Percentiles rank a stretch among this genome's conserved stretches.
Evolutionary conservation across 2,888 invertebrate species (phyloP).

Genomic region (Itoplectis maculator): DNA sequence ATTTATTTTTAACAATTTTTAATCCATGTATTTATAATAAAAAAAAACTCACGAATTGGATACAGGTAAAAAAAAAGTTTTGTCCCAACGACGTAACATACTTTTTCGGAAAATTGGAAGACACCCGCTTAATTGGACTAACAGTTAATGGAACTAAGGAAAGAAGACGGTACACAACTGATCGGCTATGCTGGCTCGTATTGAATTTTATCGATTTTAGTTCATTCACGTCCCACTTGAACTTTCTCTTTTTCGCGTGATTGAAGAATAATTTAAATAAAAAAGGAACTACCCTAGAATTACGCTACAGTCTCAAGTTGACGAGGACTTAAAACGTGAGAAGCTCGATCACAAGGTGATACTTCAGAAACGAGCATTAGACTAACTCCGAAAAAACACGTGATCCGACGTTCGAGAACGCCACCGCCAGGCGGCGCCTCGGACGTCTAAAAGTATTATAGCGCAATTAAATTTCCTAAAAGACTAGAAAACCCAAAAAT

Average conservation of each 20-base stretch:
- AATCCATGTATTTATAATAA: constrained; percentile 7
- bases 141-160: constrained; percentile 15
- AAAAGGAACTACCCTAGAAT: too few species aligned
- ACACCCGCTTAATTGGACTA: constrained; percentile 12
- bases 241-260: not conserved
- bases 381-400: not conserved
- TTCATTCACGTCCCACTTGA: not conserved
- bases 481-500: not conserved
- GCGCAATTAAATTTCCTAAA: not conserved
- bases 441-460: not conserved
- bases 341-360: not conserved
- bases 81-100: constrained; percentile 21
- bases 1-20: constrained; percentile 12
- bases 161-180: constrained; percentile 1
- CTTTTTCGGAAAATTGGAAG: constrained; percentile 18
- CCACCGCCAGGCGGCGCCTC: not conserved
- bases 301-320: not conserved
- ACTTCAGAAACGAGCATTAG: not conserved
- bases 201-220: too few species aligned
- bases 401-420: not conserved
- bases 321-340: not conserved
- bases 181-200: not conserved
- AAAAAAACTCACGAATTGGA: not conserved
- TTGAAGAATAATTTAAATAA: not conserved
- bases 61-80: not conserved